Evolutionary conservation across 1,140 invertebrate species (phyloP).

Genomic region (Ceratosolen solmsi): DNA sequence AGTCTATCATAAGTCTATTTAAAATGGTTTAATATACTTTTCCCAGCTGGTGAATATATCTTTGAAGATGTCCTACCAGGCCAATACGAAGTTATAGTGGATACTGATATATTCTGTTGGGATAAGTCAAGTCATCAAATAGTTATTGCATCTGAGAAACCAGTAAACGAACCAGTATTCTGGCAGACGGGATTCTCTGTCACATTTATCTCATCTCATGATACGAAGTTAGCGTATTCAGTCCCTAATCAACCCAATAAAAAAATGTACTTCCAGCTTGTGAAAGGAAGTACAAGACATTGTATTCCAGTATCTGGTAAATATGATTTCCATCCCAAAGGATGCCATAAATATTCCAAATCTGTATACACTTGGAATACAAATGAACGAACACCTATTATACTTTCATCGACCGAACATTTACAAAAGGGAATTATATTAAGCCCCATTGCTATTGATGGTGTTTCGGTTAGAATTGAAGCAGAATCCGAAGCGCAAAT

Average conservation of each 20-base stretch:
- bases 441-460: conserved; percentile 57
- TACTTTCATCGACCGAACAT: conserved; percentile 66
- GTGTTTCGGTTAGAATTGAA: conserved; percentile 64
- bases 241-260: conserved; percentile 57
- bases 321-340: conserved; percentile 84
- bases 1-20: not conserved
- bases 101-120: conserved; percentile 84
- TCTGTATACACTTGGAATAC: conserved; percentile 71
- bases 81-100: conserved; percentile 83
- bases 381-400: conserved; percentile 62
- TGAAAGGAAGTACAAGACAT: conserved; percentile 75
- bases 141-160: conserved; percentile 77
- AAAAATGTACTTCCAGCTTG: conserved; percentile 65
- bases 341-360: conserved; percentile 86
- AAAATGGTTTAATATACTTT: not conserved
- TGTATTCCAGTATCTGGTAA: conserved; percentile 81
- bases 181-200: conserved; percentile 84
- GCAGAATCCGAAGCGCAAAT: conserved; percentile 46
- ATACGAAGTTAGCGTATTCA: conserved; percentile 72
- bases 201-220: conserved; percentile 80
- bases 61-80: conserved; percentile 88
- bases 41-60: conserved; percentile 80
- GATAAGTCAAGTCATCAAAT: conserved; percentile 77
- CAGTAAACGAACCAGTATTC: conserved; percentile 81
- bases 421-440: conserved; percentile 62